Evolutionary conservation across 2,113 vertebrate species (phyloP).

Genomic region (human (Homo sapiens)): GRCh38 chr12:48795001-48795500

Average conservation of each 20-base stretch:
- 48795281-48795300: conserved; percentile 22
- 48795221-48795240: conserved; percentile 41
- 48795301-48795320: conserved; percentile 38
- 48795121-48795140: background rate
- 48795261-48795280: conserved; percentile 58
- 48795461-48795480: background rate
- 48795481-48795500: background rate
- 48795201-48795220: conserved; percentile 52
- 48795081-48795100: background rate
- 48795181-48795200: conserved; percentile 50
- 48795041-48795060: background rate
- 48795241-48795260: conserved; percentile 59
- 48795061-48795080: background rate
- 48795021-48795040: conserved; percentile 37
- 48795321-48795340: conserved; percentile 10
- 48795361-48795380: background rate
- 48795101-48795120: background rate
- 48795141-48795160: background rate
- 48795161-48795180: background rate
- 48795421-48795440: background rate
- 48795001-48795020: conserved; percentile 38
- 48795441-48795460: background rate
- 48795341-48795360: background rate
- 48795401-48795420: background rate
- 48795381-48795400: background rate